A percentile compares a stretch with the other conserved stretches of the same genome.
Conservation (phyloP, 1,140 invertebrate species). For the Atta cephalotes region DNA sequence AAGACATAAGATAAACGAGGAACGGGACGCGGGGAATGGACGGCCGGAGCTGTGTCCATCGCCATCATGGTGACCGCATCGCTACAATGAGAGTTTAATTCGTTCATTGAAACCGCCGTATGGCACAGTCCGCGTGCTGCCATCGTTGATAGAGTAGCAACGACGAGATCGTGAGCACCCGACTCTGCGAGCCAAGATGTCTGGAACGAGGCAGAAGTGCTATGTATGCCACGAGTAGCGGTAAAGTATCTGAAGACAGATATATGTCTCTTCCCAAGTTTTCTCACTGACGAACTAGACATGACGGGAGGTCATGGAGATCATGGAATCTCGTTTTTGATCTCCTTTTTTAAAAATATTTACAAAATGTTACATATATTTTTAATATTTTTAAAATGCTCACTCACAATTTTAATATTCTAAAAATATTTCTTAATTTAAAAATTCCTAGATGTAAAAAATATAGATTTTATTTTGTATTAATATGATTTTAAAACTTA, state of each 20-base stretch:
- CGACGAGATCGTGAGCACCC: background rate
- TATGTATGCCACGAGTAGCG: background rate
- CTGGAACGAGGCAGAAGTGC: background rate
- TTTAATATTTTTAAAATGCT: no score
- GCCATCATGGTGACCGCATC: conserved; percentile 23
- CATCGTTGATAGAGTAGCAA: conserved; percentile 43
- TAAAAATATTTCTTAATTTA: no score
- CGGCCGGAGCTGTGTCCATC: conserved; percentile 16
- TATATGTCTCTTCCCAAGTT: background rate
- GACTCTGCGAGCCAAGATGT: conserved; percentile 1
- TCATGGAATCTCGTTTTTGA: no score
- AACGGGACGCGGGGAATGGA: background rate
- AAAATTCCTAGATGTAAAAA: no score
- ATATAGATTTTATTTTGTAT: no score
- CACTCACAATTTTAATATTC: no score
- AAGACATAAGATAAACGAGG: background rate
- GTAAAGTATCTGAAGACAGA: background rate
- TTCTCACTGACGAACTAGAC: no score
- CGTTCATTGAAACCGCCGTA: conserved; percentile 71
- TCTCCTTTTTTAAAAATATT: no score
- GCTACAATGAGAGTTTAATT: conserved; percentile 74
- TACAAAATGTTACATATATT: no score
- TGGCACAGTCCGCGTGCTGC: conserved; percentile 41
- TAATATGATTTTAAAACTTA: no score
- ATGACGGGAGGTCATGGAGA: no score